Conservation (phyloP, 53 echinoderm and acorn worm genomes). For the Echinarachnius parma region DNA sequence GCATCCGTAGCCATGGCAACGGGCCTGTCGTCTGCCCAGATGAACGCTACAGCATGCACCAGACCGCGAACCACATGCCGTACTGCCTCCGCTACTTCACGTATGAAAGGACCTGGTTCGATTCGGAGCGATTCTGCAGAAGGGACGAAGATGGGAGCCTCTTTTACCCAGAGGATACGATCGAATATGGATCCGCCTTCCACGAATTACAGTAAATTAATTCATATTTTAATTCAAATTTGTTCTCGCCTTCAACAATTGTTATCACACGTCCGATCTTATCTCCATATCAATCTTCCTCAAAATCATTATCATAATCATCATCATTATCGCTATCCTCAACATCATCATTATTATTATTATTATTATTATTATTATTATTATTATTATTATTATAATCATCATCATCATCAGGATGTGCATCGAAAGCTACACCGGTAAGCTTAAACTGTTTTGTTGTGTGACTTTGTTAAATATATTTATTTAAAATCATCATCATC, state of each 20-base stretch:
- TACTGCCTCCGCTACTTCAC: neutral
- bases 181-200: neutral
- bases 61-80: neutral
- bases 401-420: neutral
- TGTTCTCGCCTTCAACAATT: neutral
- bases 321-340: neutral
- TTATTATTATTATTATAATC: neutral
- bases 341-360: neutral
- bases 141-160: no score
- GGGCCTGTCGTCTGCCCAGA: neutral
- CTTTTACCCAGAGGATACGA: neutral
- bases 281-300: constrained; percentile 17
- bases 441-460: no score
- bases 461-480: no score
- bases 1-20: neutral
- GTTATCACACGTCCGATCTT: neutral
- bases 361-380: neutral
- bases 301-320: constrained; percentile 17
- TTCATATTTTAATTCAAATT: neutral
- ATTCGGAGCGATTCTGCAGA: no score
- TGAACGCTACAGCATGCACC: neutral
- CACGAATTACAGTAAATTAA: neutral
- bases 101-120: no score
- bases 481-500: neutral
- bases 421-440: no score